Conservation (phyloP, 2,797 vertebrate genomes). For the Calcarius lapponicus region DNA sequence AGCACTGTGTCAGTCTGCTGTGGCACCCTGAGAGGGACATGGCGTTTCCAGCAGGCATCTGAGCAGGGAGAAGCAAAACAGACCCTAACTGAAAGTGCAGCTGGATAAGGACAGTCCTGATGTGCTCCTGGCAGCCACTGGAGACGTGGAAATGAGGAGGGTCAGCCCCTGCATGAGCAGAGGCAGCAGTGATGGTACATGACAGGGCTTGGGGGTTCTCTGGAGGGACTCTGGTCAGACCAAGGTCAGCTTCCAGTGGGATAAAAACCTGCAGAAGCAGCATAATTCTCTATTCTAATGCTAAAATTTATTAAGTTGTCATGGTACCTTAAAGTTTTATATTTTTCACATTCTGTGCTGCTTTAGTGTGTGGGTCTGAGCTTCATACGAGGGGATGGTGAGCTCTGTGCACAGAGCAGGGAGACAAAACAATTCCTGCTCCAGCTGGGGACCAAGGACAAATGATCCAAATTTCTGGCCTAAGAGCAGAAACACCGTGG, state of each 20-base stretch:
- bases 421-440: not conserved
- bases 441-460: not conserved
- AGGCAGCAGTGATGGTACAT: accelerated
- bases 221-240: not conserved
- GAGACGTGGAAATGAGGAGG: accelerated
- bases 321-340: not conserved
- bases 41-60: not conserved
- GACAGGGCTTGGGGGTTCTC: not conserved
- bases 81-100: not conserved
- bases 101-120: not conserved
- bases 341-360: not conserved
- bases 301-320: not conserved
- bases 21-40: not conserved
- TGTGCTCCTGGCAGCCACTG: not conserved
- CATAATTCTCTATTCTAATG: not conserved
- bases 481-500: accelerated
- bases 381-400: not conserved
- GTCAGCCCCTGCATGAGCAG: accelerated
- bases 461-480: not conserved
- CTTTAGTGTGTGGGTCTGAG: not conserved
- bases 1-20: not conserved
- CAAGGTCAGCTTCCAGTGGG: not conserved
- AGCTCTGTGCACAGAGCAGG: not conserved
- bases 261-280: not conserved
- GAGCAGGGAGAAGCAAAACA: conserved; percentile 1